Percentiles rank a stretch among this genome's conserved stretches.
Evolutionary conservation across 2,797 vertebrate genomes (phyloP).

Genomic region (Alosa sapidissima): DNA sequence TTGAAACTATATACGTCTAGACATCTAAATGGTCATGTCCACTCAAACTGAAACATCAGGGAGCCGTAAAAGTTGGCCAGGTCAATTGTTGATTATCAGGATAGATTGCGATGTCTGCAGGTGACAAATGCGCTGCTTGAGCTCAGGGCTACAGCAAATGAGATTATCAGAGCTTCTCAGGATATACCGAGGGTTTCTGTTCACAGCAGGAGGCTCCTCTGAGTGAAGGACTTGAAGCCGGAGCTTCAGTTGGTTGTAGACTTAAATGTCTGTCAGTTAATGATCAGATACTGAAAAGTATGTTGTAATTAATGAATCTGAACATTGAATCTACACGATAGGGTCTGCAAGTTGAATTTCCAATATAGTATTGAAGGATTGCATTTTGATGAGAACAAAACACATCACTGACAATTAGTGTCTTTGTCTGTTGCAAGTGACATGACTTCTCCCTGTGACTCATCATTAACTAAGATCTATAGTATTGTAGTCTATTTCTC

Average conservation of each 20-base stretch:
- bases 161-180: not conserved
- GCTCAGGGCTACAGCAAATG: constrained; percentile 11
- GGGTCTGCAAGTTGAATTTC: not conserved
- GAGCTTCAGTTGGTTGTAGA: not conserved
- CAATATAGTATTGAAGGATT: not conserved
- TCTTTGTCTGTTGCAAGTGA: not conserved
- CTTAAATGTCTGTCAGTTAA: not conserved
- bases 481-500: not conserved
- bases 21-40: not conserved
- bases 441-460: not conserved
- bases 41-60: constrained; percentile 2
- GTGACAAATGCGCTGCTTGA: not conserved
- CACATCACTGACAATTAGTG: not conserved
- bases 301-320: not conserved
- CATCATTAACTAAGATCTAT: not conserved
- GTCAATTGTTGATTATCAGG: not conserved
- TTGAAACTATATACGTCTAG: not conserved
- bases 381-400: too few relatives aligned
- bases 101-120: constrained; percentile 16
- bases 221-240: not conserved
- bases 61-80: not conserved
- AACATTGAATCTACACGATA: not conserved
- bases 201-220: not conserved
- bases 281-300: not conserved
- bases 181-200: not conserved